Conservation (phyloP, 2,797 vertebrate species). For the Dipus sagitta region DNA sequence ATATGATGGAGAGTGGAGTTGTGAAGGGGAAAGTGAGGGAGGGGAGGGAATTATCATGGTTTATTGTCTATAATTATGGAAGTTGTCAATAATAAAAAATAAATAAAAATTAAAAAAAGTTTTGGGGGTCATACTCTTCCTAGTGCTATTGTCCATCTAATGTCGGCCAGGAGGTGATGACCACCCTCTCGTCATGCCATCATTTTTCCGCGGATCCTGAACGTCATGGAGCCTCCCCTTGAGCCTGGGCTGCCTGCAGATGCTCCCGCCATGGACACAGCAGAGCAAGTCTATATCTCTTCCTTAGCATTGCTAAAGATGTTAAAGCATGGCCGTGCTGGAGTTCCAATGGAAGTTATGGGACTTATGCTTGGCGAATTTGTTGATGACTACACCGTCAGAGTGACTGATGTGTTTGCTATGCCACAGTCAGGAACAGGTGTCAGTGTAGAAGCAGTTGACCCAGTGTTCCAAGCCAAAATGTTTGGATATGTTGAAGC, state of each 20-base stretch:
- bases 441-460: constrained; percentile 98
- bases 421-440: constrained; percentile 99
- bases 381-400: constrained; percentile 99
- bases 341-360: constrained; percentile 99
- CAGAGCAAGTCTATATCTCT: constrained; percentile 98
- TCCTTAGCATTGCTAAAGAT: constrained; percentile 98
- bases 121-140: too few relatives aligned
- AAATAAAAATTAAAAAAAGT: too few relatives aligned
- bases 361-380: constrained; percentile 99
- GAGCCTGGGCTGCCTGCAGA: constrained; percentile 97
- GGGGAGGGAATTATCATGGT: too few relatives aligned
- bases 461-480: constrained; percentile 99
- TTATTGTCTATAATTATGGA: too few relatives aligned
- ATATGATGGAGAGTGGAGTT: too few relatives aligned
- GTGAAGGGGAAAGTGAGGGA: too few relatives aligned
- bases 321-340: constrained; percentile 99
- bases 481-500: constrained; percentile 99
- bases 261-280: constrained; percentile 98
- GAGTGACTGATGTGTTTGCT: constrained; percentile 99
- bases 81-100: too few relatives aligned
- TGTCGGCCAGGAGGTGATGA: too few relatives aligned
- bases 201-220: too few relatives aligned
- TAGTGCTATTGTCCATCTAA: too few relatives aligned
- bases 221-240: too few relatives aligned
- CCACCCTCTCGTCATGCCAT: too few relatives aligned